Base-by-base conservation (phyloP, 2,797 vertebrate genomes). In the Manis crassicaudata region DNA sequence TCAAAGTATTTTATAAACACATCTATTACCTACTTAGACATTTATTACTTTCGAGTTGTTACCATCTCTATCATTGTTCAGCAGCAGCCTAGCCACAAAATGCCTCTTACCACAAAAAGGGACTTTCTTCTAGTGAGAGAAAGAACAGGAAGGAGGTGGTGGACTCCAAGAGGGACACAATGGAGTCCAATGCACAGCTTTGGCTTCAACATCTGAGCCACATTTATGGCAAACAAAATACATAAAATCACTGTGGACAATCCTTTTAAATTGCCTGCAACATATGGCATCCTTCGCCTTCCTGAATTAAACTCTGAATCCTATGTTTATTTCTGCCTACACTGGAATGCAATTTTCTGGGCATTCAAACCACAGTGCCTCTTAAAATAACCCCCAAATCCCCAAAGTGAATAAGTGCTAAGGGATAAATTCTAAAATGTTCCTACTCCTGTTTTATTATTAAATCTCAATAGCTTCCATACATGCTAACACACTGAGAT, bases 361-460 rank as follows among this genome's bases (percentile, higher is more conserved):
- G 72, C 35, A 94, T 67, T 94, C 43, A 67, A 97, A 72, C 43
- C 29, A 91, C 7, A 32, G n/a, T 50, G 40, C 11, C 79, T 95
- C 73, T 92, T 92, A 60, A 92, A 77, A 84, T 86, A 92, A 92
- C 1, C 25, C 58, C 88, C 37, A 92, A 68, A 83, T 95, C 37
- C 43, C 56, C 79, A 82, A 90, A 29, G 10, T 52, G 40, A 81
- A 6, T 43, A 70, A 63, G 29, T 72, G 21, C 27, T 52, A 70
- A 62, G 29, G 56, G n/a, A 1, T 84, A 91, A 81, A 4, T 68
- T 86, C 76, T 93, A 85, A 85, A 68, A 58, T 82, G 67, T 92
- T 81, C 67, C 67, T 94, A 60, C 23, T 89, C n/a, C 87, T 77
- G 27, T 67, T 92, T 77, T 70, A 35, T 54, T 65, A 90, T 58